Evolutionary conservation across 2,113 vertebrate species (phyloP).

Genomic region (Takifugu bimaculatus): DNA sequence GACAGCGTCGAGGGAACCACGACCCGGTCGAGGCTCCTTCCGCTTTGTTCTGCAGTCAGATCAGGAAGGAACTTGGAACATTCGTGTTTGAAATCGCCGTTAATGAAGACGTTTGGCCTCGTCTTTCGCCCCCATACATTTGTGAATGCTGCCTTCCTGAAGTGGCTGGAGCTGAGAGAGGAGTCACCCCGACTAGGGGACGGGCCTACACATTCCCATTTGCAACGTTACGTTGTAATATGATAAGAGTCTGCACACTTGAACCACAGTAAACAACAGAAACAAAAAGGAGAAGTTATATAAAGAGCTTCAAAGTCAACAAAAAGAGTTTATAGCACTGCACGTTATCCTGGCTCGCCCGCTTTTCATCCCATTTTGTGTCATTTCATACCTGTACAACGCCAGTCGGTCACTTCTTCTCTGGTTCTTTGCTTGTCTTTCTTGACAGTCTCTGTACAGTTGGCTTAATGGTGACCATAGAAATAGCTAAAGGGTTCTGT

Average conservation of each 20-base stretch:
- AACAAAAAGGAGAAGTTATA: conserved; percentile 85
- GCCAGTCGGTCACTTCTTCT: conserved; percentile 8
- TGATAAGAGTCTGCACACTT: conserved; percentile 85
- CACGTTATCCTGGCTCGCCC: conserved; percentile 53
- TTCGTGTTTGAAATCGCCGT: conserved; percentile 17
- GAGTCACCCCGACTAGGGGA: conserved; percentile 49
- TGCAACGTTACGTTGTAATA: conserved; percentile 84
- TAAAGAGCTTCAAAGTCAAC: conserved; percentile 99
- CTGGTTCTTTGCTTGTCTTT: background rate
- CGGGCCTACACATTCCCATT: conserved; percentile 67
- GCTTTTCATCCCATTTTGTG: background rate
- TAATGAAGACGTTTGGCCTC: background rate
- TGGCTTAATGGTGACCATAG: conserved; percentile 91
- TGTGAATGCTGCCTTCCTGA: conserved; percentile 46
- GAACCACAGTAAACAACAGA: conserved; percentile 83
- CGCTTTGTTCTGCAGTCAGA: conserved; percentile 53
- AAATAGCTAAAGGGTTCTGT: conserved; percentile 98
- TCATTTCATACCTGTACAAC: conserved; percentile 62
- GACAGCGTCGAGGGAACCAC: conserved; percentile 69
- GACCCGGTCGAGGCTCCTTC: conserved; percentile 42
- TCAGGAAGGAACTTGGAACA: conserved; percentile 62
- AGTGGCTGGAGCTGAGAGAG: conserved; percentile 51
- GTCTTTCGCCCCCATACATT: background rate
- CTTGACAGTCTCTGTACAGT: conserved; percentile 81
- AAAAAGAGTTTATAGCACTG: conserved; percentile 96